Evolutionary conservation across 2,797 vertebrate species (phyloP).

Genomic region (Pseudomugil tenellus): DNA sequence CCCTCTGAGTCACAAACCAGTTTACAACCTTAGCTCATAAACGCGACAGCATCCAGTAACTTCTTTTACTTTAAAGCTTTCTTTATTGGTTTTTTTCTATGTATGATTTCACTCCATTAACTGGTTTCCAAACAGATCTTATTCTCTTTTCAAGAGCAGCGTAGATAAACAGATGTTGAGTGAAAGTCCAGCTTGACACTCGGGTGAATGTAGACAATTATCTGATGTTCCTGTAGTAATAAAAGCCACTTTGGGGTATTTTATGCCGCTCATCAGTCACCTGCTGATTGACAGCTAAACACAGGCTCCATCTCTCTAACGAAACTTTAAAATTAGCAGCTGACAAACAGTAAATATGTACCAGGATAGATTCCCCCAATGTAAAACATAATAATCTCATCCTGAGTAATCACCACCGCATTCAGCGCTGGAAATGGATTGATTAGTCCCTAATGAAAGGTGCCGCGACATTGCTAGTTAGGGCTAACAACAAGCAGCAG

Average conservation of each 20-base stretch:
- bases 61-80: conserved; percentile 10
- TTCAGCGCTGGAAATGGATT: conserved; percentile 61
- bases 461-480: conserved; percentile 41
- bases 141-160: not conserved
- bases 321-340: conserved; percentile 82
- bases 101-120: not conserved
- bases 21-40: conserved; percentile 31
- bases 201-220: conserved; percentile 17
- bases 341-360: conserved; percentile 85
- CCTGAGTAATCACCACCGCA: conserved; percentile 75
- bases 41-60: conserved; percentile 22
- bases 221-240: not conserved
- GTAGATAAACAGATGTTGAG: not conserved
- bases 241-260: not conserved
- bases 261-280: not conserved
- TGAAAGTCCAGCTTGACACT: not conserved
- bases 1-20: conserved; percentile 22
- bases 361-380: conserved; percentile 79
- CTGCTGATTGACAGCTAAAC: conserved; percentile 55
- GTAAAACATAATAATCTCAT: conserved; percentile 82
- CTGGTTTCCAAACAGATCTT: not conserved
- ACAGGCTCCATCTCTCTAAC: conserved; percentile 64
- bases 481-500: conserved; percentile 30
- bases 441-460: conserved; percentile 68
- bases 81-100: not conserved